phyloP scores from a whole-genome alignment of 30 jellyfish, hydroid and myxozoan species.

The Hydractinia echinata region DNA sequence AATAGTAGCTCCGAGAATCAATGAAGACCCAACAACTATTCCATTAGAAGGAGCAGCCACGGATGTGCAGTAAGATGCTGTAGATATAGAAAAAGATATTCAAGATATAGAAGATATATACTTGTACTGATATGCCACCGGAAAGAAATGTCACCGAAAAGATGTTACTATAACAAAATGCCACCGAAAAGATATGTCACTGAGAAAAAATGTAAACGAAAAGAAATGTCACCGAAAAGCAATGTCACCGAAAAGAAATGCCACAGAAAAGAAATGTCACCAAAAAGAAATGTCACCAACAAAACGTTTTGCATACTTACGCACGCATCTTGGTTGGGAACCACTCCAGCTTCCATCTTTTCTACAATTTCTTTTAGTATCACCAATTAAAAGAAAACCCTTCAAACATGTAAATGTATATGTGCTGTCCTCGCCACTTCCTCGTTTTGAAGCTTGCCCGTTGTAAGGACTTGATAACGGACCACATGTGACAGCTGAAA shows the following conservation, averaged over 20 bases:
- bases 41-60: conserved; percentile 81
- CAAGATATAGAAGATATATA: not conserved
- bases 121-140: too few species aligned
- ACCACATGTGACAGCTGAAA: conserved; percentile 61
- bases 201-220: too few species aligned
- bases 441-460: conserved; percentile 52
- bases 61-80: conserved; percentile 75
- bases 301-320: conserved; percentile 36
- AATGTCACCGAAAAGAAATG: not conserved
- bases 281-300: not conserved
- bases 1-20: conserved; percentile 71
- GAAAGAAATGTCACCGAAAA: too few species aligned
- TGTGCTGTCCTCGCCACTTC: conserved; percentile 39
- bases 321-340: conserved; percentile 89
- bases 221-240: not conserved
- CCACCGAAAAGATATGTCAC: too few species aligned
- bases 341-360: conserved; percentile 90
- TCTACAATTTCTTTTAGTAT: conserved; percentile 62
- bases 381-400: conserved; percentile 63
- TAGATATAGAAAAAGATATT: not conserved
- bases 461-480: conserved; percentile 62
- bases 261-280: not conserved
- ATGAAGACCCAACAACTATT: conserved; percentile 62
- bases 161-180: too few species aligned
- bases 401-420: conserved; percentile 57